phyloP scores from a whole-genome alignment of 2,888 invertebrate genomes.

The Apeira syringaria region DNA sequence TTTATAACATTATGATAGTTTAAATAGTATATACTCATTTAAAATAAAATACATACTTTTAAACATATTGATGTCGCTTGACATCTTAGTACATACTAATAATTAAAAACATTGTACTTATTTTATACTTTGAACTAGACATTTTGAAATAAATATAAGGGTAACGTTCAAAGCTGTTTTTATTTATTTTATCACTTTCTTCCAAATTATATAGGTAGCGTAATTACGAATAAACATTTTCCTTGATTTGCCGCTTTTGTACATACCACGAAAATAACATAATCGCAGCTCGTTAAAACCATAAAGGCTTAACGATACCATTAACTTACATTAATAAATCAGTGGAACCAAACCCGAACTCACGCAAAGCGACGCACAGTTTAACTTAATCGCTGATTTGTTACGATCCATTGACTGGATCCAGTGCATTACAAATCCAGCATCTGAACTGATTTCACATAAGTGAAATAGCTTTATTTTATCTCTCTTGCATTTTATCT shows the following conservation, averaged over 20 bases:
- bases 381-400: constrained; percentile 26
- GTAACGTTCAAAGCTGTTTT: too few relatives aligned
- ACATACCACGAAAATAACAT: constrained; percentile 31
- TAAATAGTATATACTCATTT: too few relatives aligned
- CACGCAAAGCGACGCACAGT: constrained; percentile 31
- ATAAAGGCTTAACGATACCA: constrained; percentile 53
- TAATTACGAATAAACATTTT: constrained; percentile 11
- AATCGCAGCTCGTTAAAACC: constrained; percentile 45
- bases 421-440: constrained; percentile 9
- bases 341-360: constrained; percentile 34
- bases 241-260: constrained; percentile 6
- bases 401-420: constrained; percentile 21
- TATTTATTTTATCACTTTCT: too few relatives aligned
- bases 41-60: too few relatives aligned
- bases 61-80: too few relatives aligned
- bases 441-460: not conserved
- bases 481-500: too few relatives aligned
- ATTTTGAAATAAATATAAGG: too few relatives aligned
- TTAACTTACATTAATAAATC: constrained; percentile 57
- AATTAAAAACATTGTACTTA: too few relatives aligned
- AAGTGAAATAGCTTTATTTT: not conserved
- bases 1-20: too few relatives aligned
- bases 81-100: too few relatives aligned
- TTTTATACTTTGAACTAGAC: too few relatives aligned
- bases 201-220: not conserved